phyloP scores from a whole-genome alignment of 2,797 vertebrate species.

The Urophycis tenuis region DNA sequence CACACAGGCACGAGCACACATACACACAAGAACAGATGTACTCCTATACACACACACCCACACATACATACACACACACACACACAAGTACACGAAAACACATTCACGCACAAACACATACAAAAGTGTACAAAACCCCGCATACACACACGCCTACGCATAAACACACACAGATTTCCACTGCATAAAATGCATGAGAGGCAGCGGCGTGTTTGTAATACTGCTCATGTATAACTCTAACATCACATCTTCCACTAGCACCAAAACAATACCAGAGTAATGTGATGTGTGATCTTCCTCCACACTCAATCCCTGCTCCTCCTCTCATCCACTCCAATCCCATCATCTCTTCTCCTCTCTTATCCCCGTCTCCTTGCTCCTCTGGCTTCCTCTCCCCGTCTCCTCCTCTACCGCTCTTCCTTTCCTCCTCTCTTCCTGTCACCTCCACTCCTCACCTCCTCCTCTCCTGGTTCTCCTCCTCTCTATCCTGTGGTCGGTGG shows the following conservation, averaged over 20 bases:
- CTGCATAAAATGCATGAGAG: background rate
- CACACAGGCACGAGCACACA: too few species aligned
- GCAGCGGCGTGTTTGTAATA: background rate
- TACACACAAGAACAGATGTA: too few species aligned
- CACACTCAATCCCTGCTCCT: background rate
- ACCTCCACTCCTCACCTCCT: background rate
- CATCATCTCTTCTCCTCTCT: background rate
- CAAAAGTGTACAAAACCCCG: too few species aligned
- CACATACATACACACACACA: too few species aligned
- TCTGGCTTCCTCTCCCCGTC: background rate
- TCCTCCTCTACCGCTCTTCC: background rate
- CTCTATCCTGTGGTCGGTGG: background rate
- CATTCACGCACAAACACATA: too few species aligned
- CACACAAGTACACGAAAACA: too few species aligned
- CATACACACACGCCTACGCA: too few species aligned
- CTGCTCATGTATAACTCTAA: background rate
- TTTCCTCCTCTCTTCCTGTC: too few species aligned
- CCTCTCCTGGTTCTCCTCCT: too few species aligned
- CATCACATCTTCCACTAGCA: too few species aligned
- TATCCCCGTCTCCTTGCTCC: background rate
- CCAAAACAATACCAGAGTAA: too few species aligned
- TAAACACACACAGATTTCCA: background rate
- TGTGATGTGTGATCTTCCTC: background rate
- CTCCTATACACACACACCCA: too few species aligned
- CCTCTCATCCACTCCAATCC: background rate